Conservation (phyloP, 2,797 vertebrate species). For the Sparus aurata region DNA sequence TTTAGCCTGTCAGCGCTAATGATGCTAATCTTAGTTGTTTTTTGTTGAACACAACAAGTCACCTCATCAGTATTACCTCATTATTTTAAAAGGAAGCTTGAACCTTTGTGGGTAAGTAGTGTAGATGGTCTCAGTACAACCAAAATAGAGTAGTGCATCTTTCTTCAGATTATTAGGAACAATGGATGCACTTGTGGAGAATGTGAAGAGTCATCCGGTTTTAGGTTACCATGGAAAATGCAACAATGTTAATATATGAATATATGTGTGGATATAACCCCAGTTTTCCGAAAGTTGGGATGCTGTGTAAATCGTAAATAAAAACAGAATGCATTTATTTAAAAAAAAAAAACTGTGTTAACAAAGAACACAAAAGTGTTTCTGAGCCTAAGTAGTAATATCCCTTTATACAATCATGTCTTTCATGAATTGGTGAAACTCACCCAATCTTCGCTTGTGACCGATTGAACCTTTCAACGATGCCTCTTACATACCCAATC, state of each 20-base stretch:
- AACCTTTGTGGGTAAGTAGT: constrained; percentile 58
- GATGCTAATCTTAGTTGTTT: constrained; percentile 54
- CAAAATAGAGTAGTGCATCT: constrained; percentile 63
- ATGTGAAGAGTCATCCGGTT: constrained; percentile 19
- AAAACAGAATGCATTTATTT: too few relatives aligned
- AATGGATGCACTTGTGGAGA: constrained; percentile 64
- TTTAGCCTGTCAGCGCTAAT: constrained; percentile 62
- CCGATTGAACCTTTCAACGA: too few relatives aligned
- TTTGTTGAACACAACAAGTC: constrained; percentile 78
- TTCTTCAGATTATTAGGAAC: constrained; percentile 51
- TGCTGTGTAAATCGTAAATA: too few relatives aligned
- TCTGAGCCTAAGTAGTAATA: too few relatives aligned
- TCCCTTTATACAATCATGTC: too few relatives aligned
- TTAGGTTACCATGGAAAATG: constrained; percentile 2
- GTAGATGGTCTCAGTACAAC: constrained; percentile 65
- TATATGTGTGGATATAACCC: too few relatives aligned
- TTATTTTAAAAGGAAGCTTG: constrained; percentile 74
- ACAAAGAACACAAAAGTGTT: too few relatives aligned
- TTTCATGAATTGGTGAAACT: too few relatives aligned
- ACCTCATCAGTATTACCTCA: constrained; percentile 87
- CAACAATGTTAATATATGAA: not conserved
- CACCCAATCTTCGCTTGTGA: too few relatives aligned
- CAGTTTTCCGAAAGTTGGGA: too few relatives aligned
- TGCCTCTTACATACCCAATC: too few relatives aligned
- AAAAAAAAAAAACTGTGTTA: too few relatives aligned